phyloP scores from a whole-genome alignment of 2,888 invertebrate species.

The Phytoseiulus persimilis region DNA sequence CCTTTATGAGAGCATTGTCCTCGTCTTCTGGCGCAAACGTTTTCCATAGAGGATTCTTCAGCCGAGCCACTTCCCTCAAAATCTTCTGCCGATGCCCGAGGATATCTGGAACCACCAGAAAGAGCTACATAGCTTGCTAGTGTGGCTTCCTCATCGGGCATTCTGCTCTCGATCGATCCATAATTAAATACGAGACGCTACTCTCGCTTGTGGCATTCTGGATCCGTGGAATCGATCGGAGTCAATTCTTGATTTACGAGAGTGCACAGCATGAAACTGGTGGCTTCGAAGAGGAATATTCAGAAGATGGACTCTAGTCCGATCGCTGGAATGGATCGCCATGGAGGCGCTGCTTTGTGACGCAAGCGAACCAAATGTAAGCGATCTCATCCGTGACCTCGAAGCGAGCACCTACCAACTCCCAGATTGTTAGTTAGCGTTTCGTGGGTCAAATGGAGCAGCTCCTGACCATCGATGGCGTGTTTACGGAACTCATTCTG shows the following conservation, averaged over 20 bases:
- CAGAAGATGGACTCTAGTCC: background rate
- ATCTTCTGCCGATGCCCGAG: slow-evolving; percentile 52
- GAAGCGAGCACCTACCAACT: slow-evolving; percentile 48
- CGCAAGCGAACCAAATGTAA: too few relatives aligned
- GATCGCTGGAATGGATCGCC: background rate
- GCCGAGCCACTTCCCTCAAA: slow-evolving; percentile 45
- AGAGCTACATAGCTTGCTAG: background rate
- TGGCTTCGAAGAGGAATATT: background rate
- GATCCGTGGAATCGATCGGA: background rate
- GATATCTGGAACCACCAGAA: slow-evolving; percentile 47
- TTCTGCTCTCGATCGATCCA: background rate
- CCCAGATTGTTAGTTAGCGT: slow-evolving; percentile 48
- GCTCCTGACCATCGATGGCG: slow-evolving; percentile 57
- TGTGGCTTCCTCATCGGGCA: background rate
- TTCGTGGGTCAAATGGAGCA: slow-evolving; percentile 54
- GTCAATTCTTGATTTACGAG: slow-evolving; percentile 6
- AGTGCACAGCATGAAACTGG: slow-evolving; percentile 15
- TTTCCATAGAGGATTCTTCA: slow-evolving; percentile 46
- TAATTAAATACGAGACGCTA: background rate
- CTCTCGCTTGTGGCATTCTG: background rate
- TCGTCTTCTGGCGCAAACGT: slow-evolving; percentile 42
- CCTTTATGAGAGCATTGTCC: slow-evolving; percentile 38
- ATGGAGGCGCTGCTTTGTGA: background rate
- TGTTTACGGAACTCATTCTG: slow-evolving; percentile 52
- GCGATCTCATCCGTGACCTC: background rate